Base-by-base conservation (phyloP, 2,888 invertebrate species). In the Epistrophe grossulariae region DNA sequence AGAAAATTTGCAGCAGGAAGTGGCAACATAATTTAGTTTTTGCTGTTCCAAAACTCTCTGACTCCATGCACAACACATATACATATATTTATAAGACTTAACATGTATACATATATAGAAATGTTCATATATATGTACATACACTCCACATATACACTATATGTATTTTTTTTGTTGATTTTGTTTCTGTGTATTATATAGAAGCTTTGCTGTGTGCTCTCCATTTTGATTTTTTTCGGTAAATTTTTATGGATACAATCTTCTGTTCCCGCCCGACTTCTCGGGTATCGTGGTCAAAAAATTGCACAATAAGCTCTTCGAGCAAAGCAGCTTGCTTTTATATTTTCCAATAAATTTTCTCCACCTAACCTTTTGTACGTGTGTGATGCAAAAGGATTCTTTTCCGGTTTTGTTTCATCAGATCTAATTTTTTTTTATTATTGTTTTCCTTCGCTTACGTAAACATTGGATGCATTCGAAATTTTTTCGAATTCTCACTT, bases 1-100 rank as follows among this genome's bases (percentile, higher is more conserved):
- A 87, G 85, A 87, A 87, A 79, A 87, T 82, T 87, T 87, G 78
- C 85, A 87, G 85, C 78, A 79, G 85, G 85, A 87, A 87, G 79
- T 87, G 85, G 85, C 85, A 82, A 87, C 85, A 87, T 87, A 82
- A 87, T 87, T 87, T 87, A 70, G 71, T 59, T 87, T 72, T 79
- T 48, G 64, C 74, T 60, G 71, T 57, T 81, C 71, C 74, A 79
- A 59, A 64, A 82, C 35, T 71, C 68, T 62, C 62, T 81, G 73
- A 60, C 31, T 66, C 45, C 38, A 57, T 38, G 28, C 43, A 19
- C 62, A 35, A 0, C 7, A 35, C 7, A 31, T 31, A 28, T 28
- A 28, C 2, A 5, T 1, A n/a, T n/a, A n/a, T n/a, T n/a, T 31
- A 74, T 70, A 19, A 13, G 10, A 19, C 19, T 38, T 38, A 50